phyloP scores from a whole-genome alignment of 35 echinoderm and acorn worm species.

The Diadema setosum region DNA sequence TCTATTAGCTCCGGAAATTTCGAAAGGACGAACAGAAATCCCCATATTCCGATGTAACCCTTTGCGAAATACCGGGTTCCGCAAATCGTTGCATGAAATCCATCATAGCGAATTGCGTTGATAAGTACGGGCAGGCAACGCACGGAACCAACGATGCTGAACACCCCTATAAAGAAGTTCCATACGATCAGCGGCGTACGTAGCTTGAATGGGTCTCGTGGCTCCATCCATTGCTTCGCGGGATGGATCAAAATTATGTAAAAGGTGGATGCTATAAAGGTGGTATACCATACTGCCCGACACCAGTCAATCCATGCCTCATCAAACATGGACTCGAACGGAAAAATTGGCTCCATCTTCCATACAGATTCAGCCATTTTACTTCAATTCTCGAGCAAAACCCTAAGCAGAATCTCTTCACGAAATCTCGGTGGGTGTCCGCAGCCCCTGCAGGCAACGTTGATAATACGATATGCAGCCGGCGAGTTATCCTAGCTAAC shows the following conservation, averaged over 20 bases:
- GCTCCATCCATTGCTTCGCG: constrained; percentile 52
- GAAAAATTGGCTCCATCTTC: background rate
- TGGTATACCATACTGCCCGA: background rate
- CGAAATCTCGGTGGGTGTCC: too few relatives aligned
- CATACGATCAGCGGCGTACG: constrained; percentile 60
- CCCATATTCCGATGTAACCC: constrained; percentile 69
- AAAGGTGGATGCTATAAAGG: constrained; percentile 34
- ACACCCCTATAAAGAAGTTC: constrained; percentile 75
- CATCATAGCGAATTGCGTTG: constrained; percentile 17
- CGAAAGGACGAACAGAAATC: constrained; percentile 64
- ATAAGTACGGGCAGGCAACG: constrained; percentile 42
- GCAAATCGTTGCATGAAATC: constrained; percentile 63
- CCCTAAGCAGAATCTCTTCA: too few relatives aligned
- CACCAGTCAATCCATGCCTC: background rate
- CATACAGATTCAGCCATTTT: background rate
- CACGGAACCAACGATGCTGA: constrained; percentile 61
- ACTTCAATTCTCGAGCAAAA: too few relatives aligned
- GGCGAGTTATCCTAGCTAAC: too few relatives aligned
- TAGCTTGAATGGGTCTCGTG: constrained; percentile 33
- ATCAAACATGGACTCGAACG: background rate
- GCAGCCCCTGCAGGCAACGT: too few relatives aligned
- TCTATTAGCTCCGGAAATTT: constrained; percentile 89
- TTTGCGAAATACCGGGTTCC: constrained; percentile 53
- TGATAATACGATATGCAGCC: too few relatives aligned
- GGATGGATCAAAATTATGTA: constrained; percentile 61